phyloP scores from a whole-genome alignment of 1,140 invertebrate species.

The Neomicropteryx cornuta region DNA sequence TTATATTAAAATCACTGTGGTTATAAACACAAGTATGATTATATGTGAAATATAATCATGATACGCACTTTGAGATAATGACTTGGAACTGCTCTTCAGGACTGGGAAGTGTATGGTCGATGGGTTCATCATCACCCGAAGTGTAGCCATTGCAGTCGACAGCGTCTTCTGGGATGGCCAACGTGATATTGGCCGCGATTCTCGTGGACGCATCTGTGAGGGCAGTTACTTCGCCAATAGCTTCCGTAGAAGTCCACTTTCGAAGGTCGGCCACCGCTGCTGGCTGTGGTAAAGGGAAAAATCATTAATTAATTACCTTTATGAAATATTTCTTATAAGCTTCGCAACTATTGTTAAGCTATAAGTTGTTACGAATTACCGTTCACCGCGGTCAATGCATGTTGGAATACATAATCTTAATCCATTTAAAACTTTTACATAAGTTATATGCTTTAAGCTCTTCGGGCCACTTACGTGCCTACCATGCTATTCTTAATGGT shows the following conservation, averaged over 20 bases:
- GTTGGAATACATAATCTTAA: too few relatives aligned
- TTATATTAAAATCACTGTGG: too few relatives aligned
- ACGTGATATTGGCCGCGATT: conserved; percentile 33
- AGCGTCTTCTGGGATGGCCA: conserved; percentile 38
- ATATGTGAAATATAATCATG: conserved; percentile 1
- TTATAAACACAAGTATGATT: too few relatives aligned
- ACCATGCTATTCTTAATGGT: too few relatives aligned
- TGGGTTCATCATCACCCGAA: conserved; percentile 53
- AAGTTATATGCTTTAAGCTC: too few relatives aligned
- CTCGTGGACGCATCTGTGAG: conserved; percentile 58
- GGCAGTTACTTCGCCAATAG: conserved; percentile 69
- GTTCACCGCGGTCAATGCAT: too few relatives aligned
- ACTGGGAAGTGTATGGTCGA: conserved; percentile 71
- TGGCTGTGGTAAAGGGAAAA: conserved; percentile 45
- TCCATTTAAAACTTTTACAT: neutral
- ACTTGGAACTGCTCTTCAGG: conserved; percentile 72
- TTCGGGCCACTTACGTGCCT: too few relatives aligned
- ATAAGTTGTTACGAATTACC: neutral
- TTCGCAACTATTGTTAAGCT: neutral
- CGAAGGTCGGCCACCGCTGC: conserved; percentile 66
- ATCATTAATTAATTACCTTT: neutral
- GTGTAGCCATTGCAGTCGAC: conserved; percentile 33
- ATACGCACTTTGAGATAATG: conserved; percentile 63
- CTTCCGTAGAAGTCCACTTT: conserved; percentile 75
- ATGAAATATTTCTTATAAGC: neutral